Evolutionary conservation across 2,797 vertebrate species (phyloP).

Genomic region (Phrynocephalus guinanensis): DNA sequence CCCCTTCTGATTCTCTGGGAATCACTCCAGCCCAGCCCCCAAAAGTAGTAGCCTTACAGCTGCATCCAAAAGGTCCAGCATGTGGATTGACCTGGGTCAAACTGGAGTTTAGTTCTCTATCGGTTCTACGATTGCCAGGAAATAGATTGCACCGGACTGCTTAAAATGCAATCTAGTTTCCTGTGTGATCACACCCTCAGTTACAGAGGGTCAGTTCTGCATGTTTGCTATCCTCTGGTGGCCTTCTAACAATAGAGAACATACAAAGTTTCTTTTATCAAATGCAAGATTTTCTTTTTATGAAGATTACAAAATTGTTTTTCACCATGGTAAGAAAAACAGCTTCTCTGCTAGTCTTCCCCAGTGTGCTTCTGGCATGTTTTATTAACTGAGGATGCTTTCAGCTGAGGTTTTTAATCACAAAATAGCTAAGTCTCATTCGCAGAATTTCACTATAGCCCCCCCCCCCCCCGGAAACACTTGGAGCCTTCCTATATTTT

Average conservation of each 20-base stretch:
- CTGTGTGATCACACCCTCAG: neutral
- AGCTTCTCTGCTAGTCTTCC: slow-evolving; percentile 53
- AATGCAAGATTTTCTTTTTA: too few relatives aligned
- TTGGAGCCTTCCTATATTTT: neutral
- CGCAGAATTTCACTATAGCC: neutral
- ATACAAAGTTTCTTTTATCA: neutral
- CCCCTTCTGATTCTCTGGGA: too few relatives aligned
- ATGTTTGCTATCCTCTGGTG: neutral
- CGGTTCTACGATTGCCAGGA: too few relatives aligned
- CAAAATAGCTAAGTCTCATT: neutral
- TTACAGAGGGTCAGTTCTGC: neutral
- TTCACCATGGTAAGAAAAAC: neutral
- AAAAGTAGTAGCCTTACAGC: too few relatives aligned
- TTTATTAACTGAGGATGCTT: slow-evolving; percentile 31
- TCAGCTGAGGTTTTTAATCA: neutral
- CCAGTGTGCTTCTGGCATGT: accelerated
- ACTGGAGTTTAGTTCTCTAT: too few relatives aligned
- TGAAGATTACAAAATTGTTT: neutral
- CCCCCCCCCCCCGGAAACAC: too few relatives aligned
- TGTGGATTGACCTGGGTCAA: too few relatives aligned
- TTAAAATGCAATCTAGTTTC: too few relatives aligned
- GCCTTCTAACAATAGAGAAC: neutral
- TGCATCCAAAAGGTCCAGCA: too few relatives aligned
- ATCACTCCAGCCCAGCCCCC: too few relatives aligned
- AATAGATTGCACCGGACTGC: too few relatives aligned